Percentiles rank a stretch among this genome's conserved stretches.
phyloP scores from a whole-genome alignment of 1,140 invertebrate genomes.

The Musca domestica region DNA sequence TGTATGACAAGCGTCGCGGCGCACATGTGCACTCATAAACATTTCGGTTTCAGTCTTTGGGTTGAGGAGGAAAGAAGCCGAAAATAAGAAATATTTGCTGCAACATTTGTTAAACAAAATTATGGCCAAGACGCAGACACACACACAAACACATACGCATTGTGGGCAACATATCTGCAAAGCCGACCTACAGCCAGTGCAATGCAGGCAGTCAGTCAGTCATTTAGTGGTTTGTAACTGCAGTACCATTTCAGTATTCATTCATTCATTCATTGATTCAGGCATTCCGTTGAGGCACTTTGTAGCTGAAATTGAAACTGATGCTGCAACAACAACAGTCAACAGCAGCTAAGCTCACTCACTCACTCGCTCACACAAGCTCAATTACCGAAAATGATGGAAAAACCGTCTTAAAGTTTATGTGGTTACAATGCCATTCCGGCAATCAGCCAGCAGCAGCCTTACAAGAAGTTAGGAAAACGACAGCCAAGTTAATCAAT shows the following conservation, averaged over 20 bases:
- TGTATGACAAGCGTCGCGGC: too few species aligned
- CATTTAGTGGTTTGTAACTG: background rate
- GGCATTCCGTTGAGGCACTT: background rate
- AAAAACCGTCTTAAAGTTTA: background rate
- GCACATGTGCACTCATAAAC: too few species aligned
- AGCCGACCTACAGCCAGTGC: background rate
- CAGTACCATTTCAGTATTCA: background rate
- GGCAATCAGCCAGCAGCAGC: background rate
- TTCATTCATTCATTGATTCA: slow-evolving; percentile 5
- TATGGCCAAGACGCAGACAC: background rate
- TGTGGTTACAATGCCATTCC: background rate
- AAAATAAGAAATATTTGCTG: background rate
- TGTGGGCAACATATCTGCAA: background rate
- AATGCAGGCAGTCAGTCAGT: too few species aligned
- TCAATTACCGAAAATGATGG: background rate
- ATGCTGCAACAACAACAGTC: background rate
- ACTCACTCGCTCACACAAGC: background rate
- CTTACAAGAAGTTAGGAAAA: background rate
- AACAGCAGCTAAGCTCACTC: background rate
- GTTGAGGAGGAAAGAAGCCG: background rate
- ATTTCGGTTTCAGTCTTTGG: background rate
- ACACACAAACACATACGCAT: background rate
- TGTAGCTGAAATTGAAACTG: too few species aligned
- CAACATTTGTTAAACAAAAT: background rate
- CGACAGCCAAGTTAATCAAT: slow-evolving; percentile 19